Evolutionary conservation across 1,140 invertebrate species (phyloP), one percentile per base, ranked within the genome.

Genomic region (Drosophila punjabiensis): DNA sequence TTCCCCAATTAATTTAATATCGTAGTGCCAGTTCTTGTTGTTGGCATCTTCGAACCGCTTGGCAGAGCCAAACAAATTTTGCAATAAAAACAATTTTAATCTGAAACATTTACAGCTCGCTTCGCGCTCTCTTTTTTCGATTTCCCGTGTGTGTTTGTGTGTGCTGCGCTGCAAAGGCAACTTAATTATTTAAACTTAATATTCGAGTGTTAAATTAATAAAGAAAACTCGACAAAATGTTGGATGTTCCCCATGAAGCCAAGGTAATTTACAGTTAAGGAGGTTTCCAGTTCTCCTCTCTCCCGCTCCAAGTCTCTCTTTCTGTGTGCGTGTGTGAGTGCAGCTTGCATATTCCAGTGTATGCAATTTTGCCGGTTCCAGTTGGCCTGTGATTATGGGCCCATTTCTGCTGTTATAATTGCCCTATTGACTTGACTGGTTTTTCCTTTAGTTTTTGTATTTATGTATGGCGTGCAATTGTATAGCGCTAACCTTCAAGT

Each of bases 171-270:
- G 24, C 28, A 24, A 37, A 63, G 68, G 55, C 16, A 69, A 66
- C 3, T 66, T 50, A 45, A 82, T 68, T 48, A 69, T 45, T 52
- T 58, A 50, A 53, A 20, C 33, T 63, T 41, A 77, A 47, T 60
- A 39, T n/a, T 33, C 13, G 35, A 66, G 24, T 41, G 39, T 56
- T 13, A 20, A 62, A 18, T 52, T 30, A 63, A 56, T 45, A 56
- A 33, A 35, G 11, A 30, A 50, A 53, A 53, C 24, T n/a, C 48
- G 8, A 41, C 47, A 92, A 76, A 73, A 92, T 93, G 92, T 81
- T 93, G 83, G 91, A 91, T 92, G 59, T 93, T 39, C 92, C 92
- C 50, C 67, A 87, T 50, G 92, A 93, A 91, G 92, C 65, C 20
- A 92, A 93, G 89, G 92, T 93, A 56, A 81, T 59, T 37, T 41